Base-by-base conservation (phyloP, 2,888 invertebrate species). In the Pristionchus mayeri region DNA sequence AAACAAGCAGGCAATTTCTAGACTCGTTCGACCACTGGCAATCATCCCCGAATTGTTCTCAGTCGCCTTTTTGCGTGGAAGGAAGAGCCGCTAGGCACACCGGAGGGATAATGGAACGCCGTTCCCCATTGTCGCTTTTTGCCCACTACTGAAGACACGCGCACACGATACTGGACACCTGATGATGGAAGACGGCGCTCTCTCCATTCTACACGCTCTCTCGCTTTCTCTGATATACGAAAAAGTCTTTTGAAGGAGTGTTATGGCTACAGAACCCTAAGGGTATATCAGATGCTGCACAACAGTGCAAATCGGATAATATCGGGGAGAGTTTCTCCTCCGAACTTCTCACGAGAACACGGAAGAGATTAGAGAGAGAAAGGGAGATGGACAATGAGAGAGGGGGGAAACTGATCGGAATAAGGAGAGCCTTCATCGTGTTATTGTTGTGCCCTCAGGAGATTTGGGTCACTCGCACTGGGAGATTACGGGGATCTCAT, bases 311-410 rank as follows among this genome's bases (percentile, higher is more conserved):
- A 52, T 6, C 52, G 16, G 34, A 13, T 18, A 63, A 63, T 63
- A 34, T 18, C 18, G 63, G 30, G 60, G 30, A 13, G 18, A 9
- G 9, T 24, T 60, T 24, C 60, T 30, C 30, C 30, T 11, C 27
- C 30, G 71, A 40, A 40, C 3, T 71, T 37, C n/a, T 63, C 11
- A 9, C 34, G 2, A 24, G 34, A 24, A 44, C n/a, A 71, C 40
- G 71, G 44, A 71, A 71, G 71, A 3, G 37, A 21, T 40, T n/a
- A 71, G 37, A 71, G 71, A 44, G n/a, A 71, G 40, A 44, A 54
- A n/a, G 54, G 54, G 54, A 21, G 54, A 54, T 13, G n/a, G 54
- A 21, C 3, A 18, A 21, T 54, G n/a, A 21, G 54, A 18, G 54
- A 54, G n/a, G 21, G 54, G 54, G n/a, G 75, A 40, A n/a, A 75